Evolutionary conservation across 2,113 vertebrate genomes (phyloP), one percentile per base, ranked within the genome.

Genomic region (Toxotes jaculatrix): DNA sequence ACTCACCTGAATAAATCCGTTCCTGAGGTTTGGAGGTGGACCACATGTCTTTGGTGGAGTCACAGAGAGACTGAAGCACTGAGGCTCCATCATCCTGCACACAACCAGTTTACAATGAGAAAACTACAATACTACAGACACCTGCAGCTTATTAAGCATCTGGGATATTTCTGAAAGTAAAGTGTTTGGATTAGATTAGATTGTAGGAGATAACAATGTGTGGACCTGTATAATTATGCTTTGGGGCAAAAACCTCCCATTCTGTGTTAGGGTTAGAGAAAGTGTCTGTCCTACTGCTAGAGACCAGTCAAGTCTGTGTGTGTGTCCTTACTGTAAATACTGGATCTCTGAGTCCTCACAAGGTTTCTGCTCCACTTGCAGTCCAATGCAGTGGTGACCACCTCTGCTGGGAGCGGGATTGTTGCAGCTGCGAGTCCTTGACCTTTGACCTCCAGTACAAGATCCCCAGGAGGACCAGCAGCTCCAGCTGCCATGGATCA

Each of bases 401-500:
- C 96, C 96, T 0, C 78, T 77, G 5, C 57, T 90, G 0, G 97
- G 96, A 8, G 78, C 1, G 0, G 97, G 97, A 74, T 99, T 98
- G 88, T 89, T 96, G 87, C 98, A 99, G 6, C 38, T 74, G 11
- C 97, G 86, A 27, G 72, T 95, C 81, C 98, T 96, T 19, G 90
- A 93, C 89, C 92, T 97, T 73, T 94, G 95, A 70, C 95, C 96
- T 14, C 69, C 77, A 59, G 93, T 91, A 82, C 97, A 98, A 59
- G 94, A 31, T 31, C 91, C 91, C 97, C 97, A 98, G 45, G 94
- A 86, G 1, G 97, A 96, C 97, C 98, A 99, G 90, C 98, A 99
- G 83, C 88, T 97, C 97, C 98, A 99, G 27, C 82, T 80, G 43
- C 97, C 97, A 70, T 97, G 95, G 47, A 96, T 82, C 45, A 93